Evolutionary conservation across 2,888 invertebrate genomes (phyloP), one percentile per base, ranked within the genome.

Genomic region (Anthrax anthrax): DNA sequence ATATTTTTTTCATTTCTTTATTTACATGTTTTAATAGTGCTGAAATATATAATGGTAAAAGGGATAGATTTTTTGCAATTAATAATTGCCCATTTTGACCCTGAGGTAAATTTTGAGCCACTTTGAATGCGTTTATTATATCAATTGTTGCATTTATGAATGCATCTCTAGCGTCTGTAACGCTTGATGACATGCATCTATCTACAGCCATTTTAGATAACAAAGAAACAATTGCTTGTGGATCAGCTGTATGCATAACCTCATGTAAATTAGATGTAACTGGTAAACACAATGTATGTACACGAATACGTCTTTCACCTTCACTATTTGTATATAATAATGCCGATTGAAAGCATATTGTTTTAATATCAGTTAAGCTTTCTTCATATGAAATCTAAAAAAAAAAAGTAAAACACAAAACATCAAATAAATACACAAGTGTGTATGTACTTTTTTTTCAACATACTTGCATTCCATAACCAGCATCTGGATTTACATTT

Each of bases 121-220:
- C 60, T 60, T 80, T 80, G 61, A 80, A 89, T 47, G 87, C 79
- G 51, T 80, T 77, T 43, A 91, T 68, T 52, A 88, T 83, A 72
- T 98, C 98, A 48, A 92, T 80, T 1, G 86, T 90, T 19, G 91
- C 94, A 71, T 95, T 97, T 55, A 94, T 85, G 47, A 98, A 79
- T 13, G 97, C 98, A 65, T 98, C 98, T 38, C 95, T 76, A 1
- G 97, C 96, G 68, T 98, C 97, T 9, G 83, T 74, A 61, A 97
- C 72, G 42, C 85, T 90, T 23, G 90, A 83, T 38, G 84, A 76
- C 58, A 85, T 73, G 51, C 89, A 87, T 39, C 94, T 77, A 68
- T 98, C 97, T 50, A 92, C 95, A 51, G 95, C 96, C 95, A 99
- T 97, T 77, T 97, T 97, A 19, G 90, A 80, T 27, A 99, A 73